Conservation (phyloP, 1,140 invertebrate genomes). For the Himalopsyche phryganea region DNA sequence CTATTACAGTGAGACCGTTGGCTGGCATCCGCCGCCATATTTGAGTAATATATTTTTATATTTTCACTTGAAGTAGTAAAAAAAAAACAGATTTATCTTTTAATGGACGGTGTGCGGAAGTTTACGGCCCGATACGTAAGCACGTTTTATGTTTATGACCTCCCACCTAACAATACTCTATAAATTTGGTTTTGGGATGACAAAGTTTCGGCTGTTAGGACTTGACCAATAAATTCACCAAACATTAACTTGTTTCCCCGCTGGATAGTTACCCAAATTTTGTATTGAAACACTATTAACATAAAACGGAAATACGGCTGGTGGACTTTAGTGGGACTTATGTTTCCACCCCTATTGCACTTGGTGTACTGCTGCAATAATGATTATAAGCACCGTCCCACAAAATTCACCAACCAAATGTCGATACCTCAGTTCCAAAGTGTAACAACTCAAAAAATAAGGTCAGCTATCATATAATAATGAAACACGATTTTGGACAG, state of each 20-base stretch:
- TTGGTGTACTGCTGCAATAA: too few species aligned
- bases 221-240: slow-evolving; percentile 34
- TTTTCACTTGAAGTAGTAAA: slow-evolving; percentile 22
- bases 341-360: too few species aligned
- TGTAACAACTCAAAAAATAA: too few species aligned
- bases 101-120: slow-evolving; percentile 24
- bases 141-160: slow-evolving; percentile 33
- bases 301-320: slow-evolving; percentile 18
- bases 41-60: slow-evolving; percentile 11
- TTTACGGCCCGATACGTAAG: slow-evolving; percentile 29
- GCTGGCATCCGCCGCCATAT: neutral
- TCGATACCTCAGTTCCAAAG: too few species aligned
- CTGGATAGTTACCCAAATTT: slow-evolving; percentile 28
- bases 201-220: slow-evolving; percentile 33
- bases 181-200: slow-evolving; percentile 30
- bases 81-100: slow-evolving; percentile 30
- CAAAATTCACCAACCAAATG: too few species aligned
- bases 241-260: slow-evolving; percentile 29
- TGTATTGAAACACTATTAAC: slow-evolving; percentile 29
- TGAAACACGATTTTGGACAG: too few species aligned
- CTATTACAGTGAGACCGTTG: slow-evolving; percentile 1
- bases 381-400: too few species aligned
- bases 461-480: too few species aligned
- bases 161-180: slow-evolving; percentile 29
- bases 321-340: slow-evolving; percentile 4